Base-by-base conservation (phyloP, 2,888 invertebrate genomes). In the Phortica magna region DNA sequence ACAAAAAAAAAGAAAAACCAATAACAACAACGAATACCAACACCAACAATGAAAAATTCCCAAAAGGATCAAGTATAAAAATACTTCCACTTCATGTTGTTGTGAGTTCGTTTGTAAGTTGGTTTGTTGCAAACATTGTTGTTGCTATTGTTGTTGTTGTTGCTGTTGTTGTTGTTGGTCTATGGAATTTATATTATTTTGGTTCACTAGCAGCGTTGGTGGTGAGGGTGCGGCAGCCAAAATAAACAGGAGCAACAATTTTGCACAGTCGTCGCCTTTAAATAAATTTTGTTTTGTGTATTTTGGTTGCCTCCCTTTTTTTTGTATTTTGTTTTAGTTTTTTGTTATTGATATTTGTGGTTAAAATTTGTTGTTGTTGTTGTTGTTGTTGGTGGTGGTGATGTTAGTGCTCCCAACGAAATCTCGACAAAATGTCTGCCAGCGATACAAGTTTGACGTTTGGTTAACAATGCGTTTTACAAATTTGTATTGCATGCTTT, bases 261-360 rank as follows among this genome's bases (percentile, higher is more conserved):
- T 68, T 48, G 17, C 19, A 43, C 42, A 42, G 9, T 5, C 31
- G 53, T 14, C 53, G 70, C 41, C 19, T 70, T 70, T 70, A 55
- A 55, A 71, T 71, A 55, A 55, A 61, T 61, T 61, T 61, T 19
- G 22, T 22, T 53, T 17, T 82, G 85, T 83, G 79, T 83, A 78
- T 70, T 48, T 9, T 9, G 70, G 70, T 68, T 78, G 74, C 74
- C n/a, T 75, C 74, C n/a, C 64, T 48, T 68, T 17, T 59, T 48
- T 22, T 1, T 68, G 10, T 41, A 39, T 57, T 48, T 53, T 17
- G 83, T 85, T 83, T 79, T 84, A 78, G 67, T 48, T 9, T 9
- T 73, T 73, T 68, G 76, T 78, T 76, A 61, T 80, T 74, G 72
- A 77, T 81, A 81, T 81, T 83, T 83, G 83, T 76, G 77, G 79